Base-by-base conservation (phyloP, 1,140 invertebrate genomes). In the Diorhabda elongata region DNA sequence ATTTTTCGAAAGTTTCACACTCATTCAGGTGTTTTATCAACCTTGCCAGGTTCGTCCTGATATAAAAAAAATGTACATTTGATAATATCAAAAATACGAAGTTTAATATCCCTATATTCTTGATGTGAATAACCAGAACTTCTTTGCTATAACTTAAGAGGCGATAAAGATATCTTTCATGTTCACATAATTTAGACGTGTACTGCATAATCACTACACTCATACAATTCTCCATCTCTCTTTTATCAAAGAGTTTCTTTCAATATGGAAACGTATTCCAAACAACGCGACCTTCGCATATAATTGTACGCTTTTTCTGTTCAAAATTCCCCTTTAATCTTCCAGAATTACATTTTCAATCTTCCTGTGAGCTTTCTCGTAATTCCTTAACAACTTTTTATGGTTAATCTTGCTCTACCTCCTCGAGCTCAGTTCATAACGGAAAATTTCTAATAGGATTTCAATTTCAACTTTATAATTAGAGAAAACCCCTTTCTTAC, bases 311-410 rank as follows among this genome's bases (percentile, higher is more conserved):
- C 47, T 52, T 6, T 52, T 52, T 52, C 4, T 6, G 2, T 52
- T 52, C n/a, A 52, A 52, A 52, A 52, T 52, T 52, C n/a, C 47
- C 26, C 47, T 52, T 52, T 52, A 52, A 52, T 52, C 47, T 52
- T n/a, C 47, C 47, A n/a, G 47, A 52, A 52, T 52, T 52, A 52
- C 47, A 52, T 52, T 52, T 52, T 6, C 47, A 52, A 52, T 52
- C 47, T 52, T 52, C 47, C 47, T 6, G 47, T 8, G 6, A 6
- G 47, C 47, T 52, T 52, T 52, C 9, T 52, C 47, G 47, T 52
- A 52, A 52, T 52, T 52, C n/a, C 47, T 52, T 52, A 52, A 6
- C n/a, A 52, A 52, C 6, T 52, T 52, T 52, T 52, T 52, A 52
- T 52, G 47, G 47, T 6, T 52, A 52, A 52, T 52, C 47, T 52